Base-by-base conservation (phyloP, 2,797 vertebrate genomes). In the Lateolabrax maculatus region DNA sequence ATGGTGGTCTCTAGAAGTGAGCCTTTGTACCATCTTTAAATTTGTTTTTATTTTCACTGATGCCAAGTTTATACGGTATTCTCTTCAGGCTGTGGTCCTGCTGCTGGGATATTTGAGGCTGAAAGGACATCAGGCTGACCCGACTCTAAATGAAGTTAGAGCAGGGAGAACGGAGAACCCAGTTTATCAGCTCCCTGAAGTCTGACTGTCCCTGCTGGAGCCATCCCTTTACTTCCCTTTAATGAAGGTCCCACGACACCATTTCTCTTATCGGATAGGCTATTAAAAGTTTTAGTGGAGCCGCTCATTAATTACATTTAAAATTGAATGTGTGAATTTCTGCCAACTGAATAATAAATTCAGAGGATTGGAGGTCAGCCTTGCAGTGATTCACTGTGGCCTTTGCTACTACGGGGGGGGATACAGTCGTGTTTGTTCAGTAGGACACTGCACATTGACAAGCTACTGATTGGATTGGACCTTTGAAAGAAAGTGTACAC, bases 281-380 rank as follows among this genome's bases (percentile, higher is more conserved):
- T 83, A 84, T 84, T 87, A 83, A 89, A 90, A 77, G 69, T 85
- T 87, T 88, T 79, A 66, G 36, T 60, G 66, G 39, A 68, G 55
- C 25, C 6, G 23, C 80, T 83, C 81, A 81, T 91, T 87, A 85
- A 86, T 87, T 83, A 61, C 80, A 73, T 84, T 89, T 78, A 78
- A 89, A 89, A 78, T 90, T 79, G 56, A 79, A 89, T 86, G 79
- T 75, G 53, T 62, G 63, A 69, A 77, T 84, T 87, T 85, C 46
- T 46, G 69, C 74, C 21, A 75, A 76, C 69, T 29, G n/a, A n/a
- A 63, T 67, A 29, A 75, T 77, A 34, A 37, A 77, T 63, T 52
- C n/a, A 25, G 71, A 57, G 66, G 41, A 65, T 15, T 27, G 44
- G 68, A 70, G 43, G 70, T 77, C 46, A 2, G 23, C 53, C 60